phyloP scores from a whole-genome alignment of 1,140 invertebrate species.

The Arctopsyche grandis region DNA sequence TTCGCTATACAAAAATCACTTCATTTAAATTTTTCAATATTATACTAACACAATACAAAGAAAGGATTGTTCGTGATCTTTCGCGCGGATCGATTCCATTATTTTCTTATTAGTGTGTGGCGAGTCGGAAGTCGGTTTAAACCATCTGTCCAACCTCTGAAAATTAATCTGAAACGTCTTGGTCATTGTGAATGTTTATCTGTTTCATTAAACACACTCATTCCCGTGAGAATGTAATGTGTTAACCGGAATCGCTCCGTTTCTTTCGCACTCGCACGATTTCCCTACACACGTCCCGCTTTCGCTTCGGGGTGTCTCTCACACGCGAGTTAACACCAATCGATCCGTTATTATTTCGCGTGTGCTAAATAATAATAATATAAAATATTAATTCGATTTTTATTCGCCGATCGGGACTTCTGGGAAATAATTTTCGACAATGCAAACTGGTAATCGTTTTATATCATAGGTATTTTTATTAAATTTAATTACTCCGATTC shows the following conservation, averaged over 20 bases:
- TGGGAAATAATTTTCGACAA: slow-evolving; percentile 8
- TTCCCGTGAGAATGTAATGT: slow-evolving; percentile 50
- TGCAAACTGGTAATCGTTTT: too few relatives aligned
- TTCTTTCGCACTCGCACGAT: not conserved
- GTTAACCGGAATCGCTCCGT: not conserved
- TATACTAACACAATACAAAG: not conserved
- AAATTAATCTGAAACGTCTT: not conserved
- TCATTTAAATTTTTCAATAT: not conserved
- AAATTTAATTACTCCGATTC: too few relatives aligned
- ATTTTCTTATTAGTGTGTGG: not conserved
- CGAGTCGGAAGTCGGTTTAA: not conserved
- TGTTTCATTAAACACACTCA: slow-evolving; percentile 48
- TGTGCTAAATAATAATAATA: not conserved
- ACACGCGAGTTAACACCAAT: slow-evolving; percentile 36
- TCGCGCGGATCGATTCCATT: too few relatives aligned
- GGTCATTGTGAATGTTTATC: slow-evolving; percentile 43
- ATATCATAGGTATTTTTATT: too few relatives aligned
- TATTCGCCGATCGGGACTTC: too few relatives aligned
- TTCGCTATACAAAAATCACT: not conserved
- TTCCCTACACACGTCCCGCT: not conserved
- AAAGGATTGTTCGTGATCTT: not conserved
- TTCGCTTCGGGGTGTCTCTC: not conserved
- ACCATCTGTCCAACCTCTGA: not conserved
- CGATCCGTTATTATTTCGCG: slow-evolving; percentile 17
- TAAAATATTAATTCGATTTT: too few relatives aligned